phyloP scores from a whole-genome alignment of 1,140 invertebrate species.

The Hydropsyche tenuis region DNA sequence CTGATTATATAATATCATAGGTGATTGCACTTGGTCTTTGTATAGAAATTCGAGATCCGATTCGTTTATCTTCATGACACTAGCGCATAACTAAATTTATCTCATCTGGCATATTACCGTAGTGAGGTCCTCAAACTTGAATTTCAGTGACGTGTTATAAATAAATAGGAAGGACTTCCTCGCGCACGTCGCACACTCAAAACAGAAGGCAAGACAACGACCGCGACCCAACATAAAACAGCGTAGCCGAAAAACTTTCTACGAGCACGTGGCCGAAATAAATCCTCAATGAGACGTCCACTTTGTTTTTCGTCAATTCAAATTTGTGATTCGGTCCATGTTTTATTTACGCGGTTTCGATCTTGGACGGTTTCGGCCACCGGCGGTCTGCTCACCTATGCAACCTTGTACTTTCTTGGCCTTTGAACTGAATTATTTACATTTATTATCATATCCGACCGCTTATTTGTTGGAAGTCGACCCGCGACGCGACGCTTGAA shows the following conservation, averaged over 20 bases:
- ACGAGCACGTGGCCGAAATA: neutral
- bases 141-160: neutral
- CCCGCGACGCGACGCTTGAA: neutral
- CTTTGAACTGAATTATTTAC: slow-evolving; percentile 49
- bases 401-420: slow-evolving; percentile 38
- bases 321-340: too few species aligned
- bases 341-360: neutral
- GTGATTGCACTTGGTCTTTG: too few species aligned
- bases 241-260: neutral
- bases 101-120: too few species aligned
- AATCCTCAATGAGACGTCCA: too few species aligned
- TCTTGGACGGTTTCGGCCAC: neutral
- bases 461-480: slow-evolving; percentile 2
- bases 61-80: too few species aligned
- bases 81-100: too few species aligned
- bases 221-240: too few species aligned
- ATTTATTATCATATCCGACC: slow-evolving; percentile 40
- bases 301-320: too few species aligned
- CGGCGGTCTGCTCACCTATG: slow-evolving; percentile 11
- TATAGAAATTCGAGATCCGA: too few species aligned
- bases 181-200: neutral
- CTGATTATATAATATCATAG: too few species aligned
- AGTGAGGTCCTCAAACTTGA: too few species aligned
- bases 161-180: neutral
- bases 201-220: too few species aligned